These are phyloP conservation scores for Distichodus sexfasciatus DNA, from an alignment of 2,797 vertebrate species.

Conservation along the genomic window DNA sequence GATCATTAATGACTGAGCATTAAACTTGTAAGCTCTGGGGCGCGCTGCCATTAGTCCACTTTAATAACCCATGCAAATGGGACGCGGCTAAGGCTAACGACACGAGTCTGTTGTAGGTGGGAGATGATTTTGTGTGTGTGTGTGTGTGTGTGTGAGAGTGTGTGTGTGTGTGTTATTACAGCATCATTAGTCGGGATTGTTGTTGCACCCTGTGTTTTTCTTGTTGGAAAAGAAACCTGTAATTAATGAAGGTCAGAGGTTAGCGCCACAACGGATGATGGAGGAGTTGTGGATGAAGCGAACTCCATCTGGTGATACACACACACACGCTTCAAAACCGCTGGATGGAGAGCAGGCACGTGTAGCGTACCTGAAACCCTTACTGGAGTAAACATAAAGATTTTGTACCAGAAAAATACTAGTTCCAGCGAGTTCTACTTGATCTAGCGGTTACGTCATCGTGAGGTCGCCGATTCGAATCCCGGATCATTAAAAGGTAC, in stretches of 20 bases:
- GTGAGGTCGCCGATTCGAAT: no score
- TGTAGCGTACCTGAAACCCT: no score
- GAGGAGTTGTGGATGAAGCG: background rate
- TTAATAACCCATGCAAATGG: slow-evolving; percentile 46
- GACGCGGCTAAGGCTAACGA: slow-evolving; percentile 23
- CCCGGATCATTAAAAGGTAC: no score
- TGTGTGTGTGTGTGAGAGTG: slow-evolving; percentile 6
- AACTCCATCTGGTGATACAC: slow-evolving; percentile 5
- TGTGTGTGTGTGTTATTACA: slow-evolving; percentile 17
- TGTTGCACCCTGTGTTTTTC: slow-evolving; percentile 5
- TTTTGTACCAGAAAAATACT: no score
- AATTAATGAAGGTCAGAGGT: slow-evolving; percentile 33
- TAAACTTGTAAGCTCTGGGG: slow-evolving; percentile 31
- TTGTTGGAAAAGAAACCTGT: slow-evolving; percentile 19
- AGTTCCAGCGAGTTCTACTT: no score
- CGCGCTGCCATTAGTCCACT: slow-evolving; percentile 39
- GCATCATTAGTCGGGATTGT: slow-evolving; percentile 26
- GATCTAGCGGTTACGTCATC: no score
- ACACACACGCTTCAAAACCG: background rate
- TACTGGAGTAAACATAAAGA: no score
- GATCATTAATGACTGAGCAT: slow-evolving; percentile 42
- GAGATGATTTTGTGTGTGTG: background rate
- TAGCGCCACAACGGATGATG: slow-evolving; percentile 10
- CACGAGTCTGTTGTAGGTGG: slow-evolving; percentile 18
- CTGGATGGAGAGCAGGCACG: no score